Base-by-base conservation (phyloP, 2,888 invertebrate species). In the Toxonevra muliebris region DNA sequence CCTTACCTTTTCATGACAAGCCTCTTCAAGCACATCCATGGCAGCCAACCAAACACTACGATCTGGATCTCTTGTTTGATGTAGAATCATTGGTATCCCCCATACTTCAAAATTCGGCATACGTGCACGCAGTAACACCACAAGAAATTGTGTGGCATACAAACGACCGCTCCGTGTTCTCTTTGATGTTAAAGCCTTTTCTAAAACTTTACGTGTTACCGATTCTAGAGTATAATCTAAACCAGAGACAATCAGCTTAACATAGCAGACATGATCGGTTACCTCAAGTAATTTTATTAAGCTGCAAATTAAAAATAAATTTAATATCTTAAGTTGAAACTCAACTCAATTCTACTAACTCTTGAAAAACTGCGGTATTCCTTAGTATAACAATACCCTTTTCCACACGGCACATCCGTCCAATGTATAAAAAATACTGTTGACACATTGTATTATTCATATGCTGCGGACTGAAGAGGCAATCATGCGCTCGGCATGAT, bases 361-460 rank as follows among this genome's bases (percentile, higher is more conserved):
- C 89, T 79, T 92, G 90, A 83, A 92, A 93, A 72, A 94, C 88
- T 61, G 90, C 90, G 57, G 92, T 89, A 76, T 89, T 90, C 72
- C 93, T 92, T 59, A 97, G 88, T 63, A 93, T 88, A 73, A 87
- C 88, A 53, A 91, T 86, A 1, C 94, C 94, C 57, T 88, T 87
- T 63, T 89, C 88, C 9, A 89, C 89, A 72, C 92, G 91, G 75
- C 92, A 92, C 78, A 97, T 88, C 75, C 95, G 92, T 0, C 97
- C 97, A 71, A 97, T 90, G 82, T 96, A 94, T 55, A 98, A 88
- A 85, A 98, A 98, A 87, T 97, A 98, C 87, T 93, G 93, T 84
- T 96, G 96, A 82, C 95, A 94, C 87, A 95, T 92, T 0, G 96
- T 95, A 78, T 92, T 94, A 76, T 91, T 89, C 89, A 96, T 91